Evolutionary conservation across 2,888 invertebrate genomes (phyloP).

Genomic region (Hydropsyche betteni): DNA sequence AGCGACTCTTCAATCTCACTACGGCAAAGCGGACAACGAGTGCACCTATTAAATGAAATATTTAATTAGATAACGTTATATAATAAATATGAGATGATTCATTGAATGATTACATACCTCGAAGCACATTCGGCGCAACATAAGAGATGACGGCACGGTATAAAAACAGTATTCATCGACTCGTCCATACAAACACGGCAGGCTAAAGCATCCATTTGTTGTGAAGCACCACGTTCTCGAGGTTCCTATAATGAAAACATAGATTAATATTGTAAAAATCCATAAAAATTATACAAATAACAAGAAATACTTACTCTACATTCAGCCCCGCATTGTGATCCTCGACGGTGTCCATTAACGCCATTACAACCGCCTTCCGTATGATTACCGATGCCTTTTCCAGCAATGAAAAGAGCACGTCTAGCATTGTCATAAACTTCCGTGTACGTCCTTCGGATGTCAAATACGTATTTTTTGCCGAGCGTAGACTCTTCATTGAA

Average conservation of each 20-base stretch:
- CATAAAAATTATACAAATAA: neutral
- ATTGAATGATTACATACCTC: conserved; percentile 57
- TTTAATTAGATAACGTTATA: conserved; percentile 18
- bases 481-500: conserved; percentile 88
- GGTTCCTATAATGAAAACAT: conserved; percentile 46
- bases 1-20: conserved; percentile 74
- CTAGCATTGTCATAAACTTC: conserved; percentile 91
- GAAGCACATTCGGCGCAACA: conserved; percentile 82
- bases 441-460: conserved; percentile 86
- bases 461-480: conserved; percentile 91
- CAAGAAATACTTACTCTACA: conserved; percentile 55
- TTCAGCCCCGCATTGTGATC: conserved; percentile 54
- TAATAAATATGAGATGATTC: neutral
- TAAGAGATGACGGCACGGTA: conserved; percentile 89
- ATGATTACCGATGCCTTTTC: conserved; percentile 53
- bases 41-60: conserved; percentile 66
- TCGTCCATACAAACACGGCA: conserved; percentile 91
- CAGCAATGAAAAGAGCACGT: conserved; percentile 72
- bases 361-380: conserved; percentile 56
- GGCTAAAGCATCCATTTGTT: conserved; percentile 73
- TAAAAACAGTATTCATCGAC: conserved; percentile 82
- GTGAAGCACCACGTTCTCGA: conserved; percentile 53
- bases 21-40: conserved; percentile 80
- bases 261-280: too few relatives aligned
- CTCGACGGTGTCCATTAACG: conserved; percentile 53